Evolutionary conservation across 2,797 vertebrate species (phyloP), one percentile per base, ranked within the genome.

Genomic region (Falco columbarius): DNA sequence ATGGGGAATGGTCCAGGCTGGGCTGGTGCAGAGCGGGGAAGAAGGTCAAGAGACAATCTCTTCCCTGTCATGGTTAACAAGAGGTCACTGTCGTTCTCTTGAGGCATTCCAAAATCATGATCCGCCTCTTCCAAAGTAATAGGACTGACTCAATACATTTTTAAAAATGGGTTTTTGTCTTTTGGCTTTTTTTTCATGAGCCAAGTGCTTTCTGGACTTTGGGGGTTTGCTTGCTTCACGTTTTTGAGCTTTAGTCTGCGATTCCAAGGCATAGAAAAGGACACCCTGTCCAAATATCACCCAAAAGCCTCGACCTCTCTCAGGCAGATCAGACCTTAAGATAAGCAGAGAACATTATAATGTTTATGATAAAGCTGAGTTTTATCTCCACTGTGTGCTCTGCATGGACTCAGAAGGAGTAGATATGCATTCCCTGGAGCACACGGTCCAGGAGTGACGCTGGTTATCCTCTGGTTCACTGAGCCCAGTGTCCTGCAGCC

Each of bases 191-290:
- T 67, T 84, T 52, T 55, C 9, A 26, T 23, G 29, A 84, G 10
- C 21, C 21, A 70, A 76, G 14, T 34, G 20, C 17, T 54, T 58
- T 54, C 65, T 74, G n/a, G 49, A 24, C 44, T 79, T 56, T 22
- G 61, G 36, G 3, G 8, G 3, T n/a, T 87, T 86, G 13, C 52
- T 91, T 81, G 20, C 22, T 93, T 93, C 3, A 14, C 40, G 19
- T 56, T 71, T 87, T 56, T 66, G 44, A 74, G 15, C 6, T 95
- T 85, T 61, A 56, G 59, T 49, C 30, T 89, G 12, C n/a, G 67
- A 20, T 40, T 93, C 34, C 32, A 85, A 93, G 83, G 23, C 62
- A 38, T 90, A 52, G 54, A 74, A 83, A 81, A 73, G 12, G 59
- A 40, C 13, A 42, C 7, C 8, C 4, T 66, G 18, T 38, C 44